Evolutionary conservation across 2,888 invertebrate genomes (phyloP), one percentile per base, ranked within the genome.

Genomic region (Gibbula magus): DNA sequence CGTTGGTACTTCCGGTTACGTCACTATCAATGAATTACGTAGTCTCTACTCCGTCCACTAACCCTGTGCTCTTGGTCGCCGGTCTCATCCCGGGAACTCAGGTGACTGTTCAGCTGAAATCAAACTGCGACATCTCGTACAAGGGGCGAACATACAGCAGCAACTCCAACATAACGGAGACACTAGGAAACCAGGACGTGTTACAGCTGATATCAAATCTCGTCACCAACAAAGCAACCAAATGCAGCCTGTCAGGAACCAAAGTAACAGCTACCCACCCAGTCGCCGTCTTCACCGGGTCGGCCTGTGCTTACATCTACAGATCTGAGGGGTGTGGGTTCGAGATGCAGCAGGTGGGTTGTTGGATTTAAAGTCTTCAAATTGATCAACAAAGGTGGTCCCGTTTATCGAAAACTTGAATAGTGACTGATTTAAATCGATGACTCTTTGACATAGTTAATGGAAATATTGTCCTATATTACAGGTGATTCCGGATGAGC

Each of bases 401-500:
- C n/a, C n/a, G n/a, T n/a, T n/a, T n/a, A n/a, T n/a, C n/a, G n/a
- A n/a, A n/a, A n/a, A n/a, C n/a, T n/a, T n/a, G n/a, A n/a, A n/a
- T n/a, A n/a, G n/a, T n/a, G n/a, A n/a, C n/a, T n/a, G n/a, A n/a
- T n/a, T n/a, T n/a, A n/a, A n/a, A n/a, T n/a, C n/a, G n/a, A n/a
- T n/a, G n/a, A n/a, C n/a, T n/a, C n/a, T n/a, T 45, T 45, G 45
- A 45, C 45, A 45, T 4, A 45, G 45, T 5, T 35, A 35, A 35
- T 35, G 45, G 13, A 10, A 7, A 10, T 45, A 13, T 10, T 45
- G 5, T 45, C 13, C 45, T 13, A 29, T 78, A 16, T 18, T 35
- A 20, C 35, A 78, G 70, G 52, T 74, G 25, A 25, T 78, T 1
- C 78, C 78, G 18, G n/a, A 20, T 29, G 78, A 78, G 32, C 52